Percentiles rank a stretch among this genome's conserved stretches.
Evolutionary conservation across 2,797 vertebrate species (phyloP).

Genomic region (Myripristis jacobus): DNA sequence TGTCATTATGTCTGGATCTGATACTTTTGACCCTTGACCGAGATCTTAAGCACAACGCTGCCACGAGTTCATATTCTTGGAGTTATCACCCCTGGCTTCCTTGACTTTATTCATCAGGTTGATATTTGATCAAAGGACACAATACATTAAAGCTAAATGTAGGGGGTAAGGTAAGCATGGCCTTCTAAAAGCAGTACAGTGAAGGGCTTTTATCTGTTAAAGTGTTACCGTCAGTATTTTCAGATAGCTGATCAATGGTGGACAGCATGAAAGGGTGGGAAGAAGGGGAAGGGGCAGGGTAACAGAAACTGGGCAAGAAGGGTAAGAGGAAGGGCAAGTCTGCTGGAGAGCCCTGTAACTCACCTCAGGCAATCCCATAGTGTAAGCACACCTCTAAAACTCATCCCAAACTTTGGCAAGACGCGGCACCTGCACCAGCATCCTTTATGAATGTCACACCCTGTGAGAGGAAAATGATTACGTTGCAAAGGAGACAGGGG

Average conservation of each 20-base stretch:
- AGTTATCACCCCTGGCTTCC: not conserved
- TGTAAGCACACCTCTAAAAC: slow-evolving; percentile 70
- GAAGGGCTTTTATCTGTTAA: slow-evolving; percentile 5
- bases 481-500: slow-evolving; percentile 84
- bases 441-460: slow-evolving; percentile 88
- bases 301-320: slow-evolving; percentile 41
- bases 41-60: not conserved
- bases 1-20: slow-evolving; percentile 14
- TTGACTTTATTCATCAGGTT: slow-evolving; percentile 2
- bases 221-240: slow-evolving; percentile 9
- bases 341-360: slow-evolving; percentile 58
- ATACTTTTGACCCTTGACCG: slow-evolving; percentile 20
- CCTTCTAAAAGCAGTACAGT: slow-evolving; percentile 9
- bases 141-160: not conserved
- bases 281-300: slow-evolving; percentile 27
- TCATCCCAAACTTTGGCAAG: slow-evolving; percentile 79
- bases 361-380: slow-evolving; percentile 59
- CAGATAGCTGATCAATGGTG: slow-evolving; percentile 39
- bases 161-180: not conserved
- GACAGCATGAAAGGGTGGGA: slow-evolving; percentile 32
- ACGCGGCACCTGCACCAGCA: slow-evolving; percentile 70
- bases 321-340: slow-evolving; percentile 45
- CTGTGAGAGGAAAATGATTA: slow-evolving; percentile 87
- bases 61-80: not conserved
- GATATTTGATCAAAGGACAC: slow-evolving; percentile 7